These are phyloP conservation scores for Gallinago jamesoni DNA, from an alignment of 2,113 vertebrate species.

Conservation along the genomic window DNA sequence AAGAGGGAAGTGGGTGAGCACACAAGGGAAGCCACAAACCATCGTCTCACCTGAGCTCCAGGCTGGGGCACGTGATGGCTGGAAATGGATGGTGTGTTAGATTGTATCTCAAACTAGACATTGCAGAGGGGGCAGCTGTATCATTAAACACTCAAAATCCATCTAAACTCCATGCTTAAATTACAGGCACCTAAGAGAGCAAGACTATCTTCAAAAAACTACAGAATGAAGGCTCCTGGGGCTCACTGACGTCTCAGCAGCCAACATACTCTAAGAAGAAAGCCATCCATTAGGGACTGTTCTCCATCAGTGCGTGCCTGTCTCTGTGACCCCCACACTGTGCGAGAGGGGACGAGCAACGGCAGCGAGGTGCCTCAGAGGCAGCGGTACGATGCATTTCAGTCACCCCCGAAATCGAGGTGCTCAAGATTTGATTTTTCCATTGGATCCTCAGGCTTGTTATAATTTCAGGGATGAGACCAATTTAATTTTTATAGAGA, in stretches of 20 bases:
- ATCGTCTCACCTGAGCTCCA: not conserved
- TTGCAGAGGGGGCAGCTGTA: not conserved
- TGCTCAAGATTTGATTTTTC: constrained; percentile 26
- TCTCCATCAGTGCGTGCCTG: not conserved
- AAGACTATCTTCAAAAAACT: not conserved
- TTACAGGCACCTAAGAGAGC: not conserved
- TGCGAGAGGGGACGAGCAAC: rapidly evolving
- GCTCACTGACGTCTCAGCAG: not conserved
- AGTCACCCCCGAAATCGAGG: not conserved
- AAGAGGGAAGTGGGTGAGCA: not conserved
- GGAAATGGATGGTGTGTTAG: not conserved
- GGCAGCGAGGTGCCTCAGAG: rapidly evolving
- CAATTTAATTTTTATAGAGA: constrained; percentile 60
- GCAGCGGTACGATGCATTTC: not conserved
- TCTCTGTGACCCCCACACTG: not conserved
- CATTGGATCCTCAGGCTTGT: constrained; percentile 14
- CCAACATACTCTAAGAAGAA: not conserved
- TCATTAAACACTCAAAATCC: not conserved
- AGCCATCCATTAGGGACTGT: not conserved
- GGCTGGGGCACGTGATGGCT: not conserved
- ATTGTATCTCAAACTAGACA: not conserved
- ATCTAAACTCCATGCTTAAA: not conserved
- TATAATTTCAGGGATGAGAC: constrained; percentile 50
- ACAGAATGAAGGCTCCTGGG: not conserved
- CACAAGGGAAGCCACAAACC: not conserved